Evolutionary conservation across 2,797 vertebrate species (phyloP), one percentile per base, ranked within the genome.

Genomic region (Paratrypauchen microcephalus): DNA sequence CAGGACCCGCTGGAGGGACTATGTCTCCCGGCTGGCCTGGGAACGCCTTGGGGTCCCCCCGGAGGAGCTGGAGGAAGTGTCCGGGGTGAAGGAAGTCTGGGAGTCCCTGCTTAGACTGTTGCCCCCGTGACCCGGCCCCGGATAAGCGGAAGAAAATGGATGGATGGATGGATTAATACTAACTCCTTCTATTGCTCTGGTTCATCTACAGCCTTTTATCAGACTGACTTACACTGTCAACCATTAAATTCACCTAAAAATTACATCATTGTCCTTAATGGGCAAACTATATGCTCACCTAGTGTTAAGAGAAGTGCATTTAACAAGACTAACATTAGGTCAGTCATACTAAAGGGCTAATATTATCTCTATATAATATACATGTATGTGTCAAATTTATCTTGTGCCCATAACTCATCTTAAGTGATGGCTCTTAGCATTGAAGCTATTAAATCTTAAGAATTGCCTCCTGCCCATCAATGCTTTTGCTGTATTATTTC

Each of bases 341-440:
- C 73, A 52, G 6, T 30, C 77, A 71, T 71, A 83, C 70, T 63
- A 66, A 72, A 85, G 80, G 30, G 50, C 28, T 84, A 63, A 71
- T 73, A 32, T 57, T 45, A 69, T 66, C 13, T 52, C 36, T 67
- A 21, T 75, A 77, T 78, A 82, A 85, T 86, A 18, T 36, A 62
- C 72, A 28, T 26, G 74, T 65, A 30, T 48, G 56, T 70, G 64
- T 73, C 47, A 76, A 67, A 66, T 67, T 54, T 28, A 30, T 60
- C 58, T 23, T n/a, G 0, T 15, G 23, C 50, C 76, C 67, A 48
- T 71, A 70, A 60, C 52, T 58, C 66, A 68, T 69, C 68, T 63
- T 9, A 13, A 64, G 54, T 66, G 18, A 63, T 2, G 68, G 80
- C 50, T 60, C 56, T 69, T 73, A 76, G 78, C 72, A 76, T 72